phyloP scores from a whole-genome alignment of 2,888 invertebrate species.

The Apodemia mormo region DNA sequence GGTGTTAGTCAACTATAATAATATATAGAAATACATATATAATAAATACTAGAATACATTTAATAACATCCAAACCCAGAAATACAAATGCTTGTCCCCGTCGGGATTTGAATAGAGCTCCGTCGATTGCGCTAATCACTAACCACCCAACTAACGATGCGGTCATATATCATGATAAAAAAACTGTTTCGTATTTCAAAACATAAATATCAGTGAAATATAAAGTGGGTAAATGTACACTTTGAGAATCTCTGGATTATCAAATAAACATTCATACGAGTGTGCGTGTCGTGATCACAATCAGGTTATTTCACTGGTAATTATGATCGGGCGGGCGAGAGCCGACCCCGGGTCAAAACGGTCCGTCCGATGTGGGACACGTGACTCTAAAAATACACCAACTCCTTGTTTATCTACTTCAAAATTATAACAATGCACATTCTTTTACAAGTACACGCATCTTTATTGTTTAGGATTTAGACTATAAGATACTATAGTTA shows the following conservation, averaged over 20 bases:
- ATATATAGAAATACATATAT: too few relatives aligned
- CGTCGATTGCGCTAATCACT: too few relatives aligned
- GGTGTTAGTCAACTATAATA: too few relatives aligned
- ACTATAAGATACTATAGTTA: background rate
- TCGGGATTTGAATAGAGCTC: too few relatives aligned
- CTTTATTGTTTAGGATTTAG: background rate
- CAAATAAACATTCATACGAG: slow-evolving; percentile 57
- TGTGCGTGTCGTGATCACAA: slow-evolving; percentile 78
- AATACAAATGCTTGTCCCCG: too few relatives aligned
- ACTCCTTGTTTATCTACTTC: slow-evolving; percentile 52
- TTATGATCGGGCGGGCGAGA: slow-evolving; percentile 73
- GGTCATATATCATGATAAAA: too few relatives aligned
- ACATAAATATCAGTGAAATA: background rate
- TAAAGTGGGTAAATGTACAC: slow-evolving; percentile 9
- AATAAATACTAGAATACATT: too few relatives aligned
- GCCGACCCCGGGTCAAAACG: slow-evolving; percentile 68
- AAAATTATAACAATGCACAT: slow-evolving; percentile 17
- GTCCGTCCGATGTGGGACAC: slow-evolving; percentile 58
- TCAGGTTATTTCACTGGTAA: slow-evolving; percentile 81
- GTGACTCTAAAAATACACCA: slow-evolving; percentile 58
- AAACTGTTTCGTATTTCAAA: background rate
- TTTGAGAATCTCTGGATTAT: slow-evolving; percentile 54
- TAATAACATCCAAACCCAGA: too few relatives aligned
- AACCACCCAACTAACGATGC: too few relatives aligned
- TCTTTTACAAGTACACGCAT: background rate